These are phyloP conservation scores for Heliconius charithonia DNA, from an alignment of 2,888 invertebrate species.

Conservation along the genomic window DNA sequence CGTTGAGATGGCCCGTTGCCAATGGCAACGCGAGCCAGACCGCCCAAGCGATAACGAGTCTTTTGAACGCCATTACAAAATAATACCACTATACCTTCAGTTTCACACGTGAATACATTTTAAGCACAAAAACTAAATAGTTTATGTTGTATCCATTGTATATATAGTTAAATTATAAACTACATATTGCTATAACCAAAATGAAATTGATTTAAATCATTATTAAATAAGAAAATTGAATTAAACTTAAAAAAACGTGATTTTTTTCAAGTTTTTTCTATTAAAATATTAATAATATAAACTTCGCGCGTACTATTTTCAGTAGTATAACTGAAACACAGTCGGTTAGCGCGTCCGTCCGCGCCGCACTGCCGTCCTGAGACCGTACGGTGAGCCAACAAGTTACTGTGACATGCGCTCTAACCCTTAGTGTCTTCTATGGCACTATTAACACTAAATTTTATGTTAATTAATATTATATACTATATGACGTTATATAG, in stretches of 20 bases:
- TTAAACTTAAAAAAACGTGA: background rate
- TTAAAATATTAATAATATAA: constrained; percentile 24
- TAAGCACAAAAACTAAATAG: constrained; percentile 51
- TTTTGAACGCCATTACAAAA: constrained; percentile 66
- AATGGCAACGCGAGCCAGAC: constrained; percentile 77
- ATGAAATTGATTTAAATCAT: background rate
- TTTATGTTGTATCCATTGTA: constrained; percentile 59
- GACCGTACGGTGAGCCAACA: constrained; percentile 70
- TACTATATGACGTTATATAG: background rate
- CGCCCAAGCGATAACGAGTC: constrained; percentile 74
- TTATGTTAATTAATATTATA: background rate
- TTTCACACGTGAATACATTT: constrained; percentile 72
- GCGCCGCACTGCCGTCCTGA: constrained; percentile 77
- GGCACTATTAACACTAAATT: constrained; percentile 22
- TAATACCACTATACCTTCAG: constrained; percentile 71
- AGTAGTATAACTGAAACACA: constrained; percentile 53
- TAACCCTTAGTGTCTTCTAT: constrained; percentile 47
- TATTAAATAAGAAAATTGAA: constrained; percentile 15
- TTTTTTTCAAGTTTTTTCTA: background rate
- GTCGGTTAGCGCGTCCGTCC: constrained; percentile 63
- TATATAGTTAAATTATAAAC: constrained; percentile 24
- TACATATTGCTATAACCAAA: constrained; percentile 2
- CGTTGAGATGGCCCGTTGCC: constrained; percentile 89
- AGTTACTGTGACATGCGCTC: constrained; percentile 81
- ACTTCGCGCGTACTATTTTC: constrained; percentile 44